Percentiles rank a stretch among this genome's conserved stretches.
phyloP scores from a whole-genome alignment of 2,888 invertebrate genomes.

The Phortica magna region DNA sequence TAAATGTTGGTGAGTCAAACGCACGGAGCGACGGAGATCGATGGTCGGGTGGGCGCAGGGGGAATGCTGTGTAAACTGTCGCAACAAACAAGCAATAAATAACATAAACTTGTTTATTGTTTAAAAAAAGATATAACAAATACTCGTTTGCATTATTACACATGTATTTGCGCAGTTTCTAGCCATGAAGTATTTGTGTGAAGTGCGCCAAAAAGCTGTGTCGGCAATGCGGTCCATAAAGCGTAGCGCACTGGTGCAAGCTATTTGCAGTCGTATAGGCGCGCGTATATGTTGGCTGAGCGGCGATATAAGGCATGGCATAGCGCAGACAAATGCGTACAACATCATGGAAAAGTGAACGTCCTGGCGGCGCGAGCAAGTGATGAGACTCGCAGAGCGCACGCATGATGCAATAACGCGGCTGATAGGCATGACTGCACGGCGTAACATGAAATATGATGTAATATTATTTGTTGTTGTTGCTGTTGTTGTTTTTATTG shows the following conservation, averaged over 20 bases:
- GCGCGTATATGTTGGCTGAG: neutral
- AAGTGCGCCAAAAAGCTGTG: slow-evolving; percentile 71
- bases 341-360: slow-evolving; percentile 84
- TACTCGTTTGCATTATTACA: neutral
- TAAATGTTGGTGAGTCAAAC: neutral
- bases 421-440: slow-evolving; percentile 64
- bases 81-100: slow-evolving; percentile 7
- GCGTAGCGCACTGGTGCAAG: slow-evolving; percentile 64
- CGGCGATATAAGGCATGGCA: slow-evolving; percentile 48
- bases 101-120: neutral
- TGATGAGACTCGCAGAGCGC: slow-evolving; percentile 84
- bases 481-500: neutral
- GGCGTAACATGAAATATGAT: neutral
- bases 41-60: neutral
- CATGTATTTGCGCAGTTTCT: neutral
- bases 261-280: slow-evolving; percentile 39
- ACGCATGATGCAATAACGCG: slow-evolving; percentile 81
- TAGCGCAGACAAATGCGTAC: slow-evolving; percentile 83
- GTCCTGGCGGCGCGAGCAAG: slow-evolving; percentile 81
- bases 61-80: neutral
- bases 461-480: neutral
- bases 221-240: slow-evolving; percentile 73
- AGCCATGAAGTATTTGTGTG: slow-evolving; percentile 52
- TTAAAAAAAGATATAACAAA: slow-evolving; percentile 49
- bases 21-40: neutral